Conservation (phyloP, 2,797 vertebrate species). For the Astyanax mexicanus region DNA sequence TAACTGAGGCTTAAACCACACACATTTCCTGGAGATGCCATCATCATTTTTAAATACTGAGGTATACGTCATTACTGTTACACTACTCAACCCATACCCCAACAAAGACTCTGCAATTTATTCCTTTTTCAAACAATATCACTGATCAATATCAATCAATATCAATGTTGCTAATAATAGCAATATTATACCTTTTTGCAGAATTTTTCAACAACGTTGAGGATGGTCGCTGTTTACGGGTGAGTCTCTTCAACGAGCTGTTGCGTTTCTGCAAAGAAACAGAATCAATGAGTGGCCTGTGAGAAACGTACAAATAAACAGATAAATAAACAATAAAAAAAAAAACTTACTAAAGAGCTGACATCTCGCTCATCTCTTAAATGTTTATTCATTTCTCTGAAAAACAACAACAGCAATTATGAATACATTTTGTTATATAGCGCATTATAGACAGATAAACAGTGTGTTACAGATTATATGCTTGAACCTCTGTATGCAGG, state of each 20-base stretch:
- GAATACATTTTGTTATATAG: too few relatives aligned
- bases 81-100: too few relatives aligned
- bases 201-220: conserved; percentile 73
- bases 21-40: too few relatives aligned
- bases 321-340: background rate
- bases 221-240: conserved; percentile 79
- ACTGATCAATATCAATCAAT: too few relatives aligned
- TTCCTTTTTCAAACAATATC: too few relatives aligned
- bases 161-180: background rate
- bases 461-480: background rate
- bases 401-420: conserved; percentile 11
- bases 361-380: conserved; percentile 89
- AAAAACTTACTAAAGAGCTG: conserved; percentile 79
- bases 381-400: conserved; percentile 94
- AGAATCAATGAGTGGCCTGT: background rate
- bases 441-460: background rate
- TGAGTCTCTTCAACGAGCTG: conserved; percentile 69
- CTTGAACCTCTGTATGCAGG: background rate
- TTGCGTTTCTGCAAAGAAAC: conserved; percentile 67
- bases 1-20: too few relatives aligned
- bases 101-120: too few relatives aligned
- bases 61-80: too few relatives aligned
- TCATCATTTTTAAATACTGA: too few relatives aligned
- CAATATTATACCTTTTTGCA: conserved; percentile 75
- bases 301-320: background rate